Conservation (phyloP, 1,140 invertebrate species). For the fruit fly (Drosophila melanogaster) region DNA sequence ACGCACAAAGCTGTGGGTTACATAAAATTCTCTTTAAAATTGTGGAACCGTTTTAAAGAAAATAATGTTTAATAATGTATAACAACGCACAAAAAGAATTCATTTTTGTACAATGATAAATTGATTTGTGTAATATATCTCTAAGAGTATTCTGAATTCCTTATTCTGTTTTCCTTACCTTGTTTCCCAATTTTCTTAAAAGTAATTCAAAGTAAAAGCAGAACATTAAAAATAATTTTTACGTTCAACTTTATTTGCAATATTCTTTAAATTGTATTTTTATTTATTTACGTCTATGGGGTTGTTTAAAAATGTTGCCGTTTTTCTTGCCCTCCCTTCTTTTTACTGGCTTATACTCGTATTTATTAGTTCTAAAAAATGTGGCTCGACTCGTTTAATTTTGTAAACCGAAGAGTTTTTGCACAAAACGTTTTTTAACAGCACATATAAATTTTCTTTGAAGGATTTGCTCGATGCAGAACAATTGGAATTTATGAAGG, state of each 20-base stretch:
- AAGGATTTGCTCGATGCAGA: slow-evolving; percentile 62
- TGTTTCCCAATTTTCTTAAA: background rate
- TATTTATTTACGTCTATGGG: slow-evolving; percentile 15
- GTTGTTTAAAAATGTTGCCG: slow-evolving; percentile 20
- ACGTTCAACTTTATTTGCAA: slow-evolving; percentile 68
- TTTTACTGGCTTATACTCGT: slow-evolving; percentile 27
- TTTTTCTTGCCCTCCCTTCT: slow-evolving; percentile 2
- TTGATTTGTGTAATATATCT: background rate
- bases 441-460: slow-evolving; percentile 63
- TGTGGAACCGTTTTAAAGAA: no score
- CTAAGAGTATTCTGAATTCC: background rate
- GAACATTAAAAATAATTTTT: slow-evolving; percentile 74
- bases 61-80: no score
- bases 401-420: slow-evolving; percentile 41
- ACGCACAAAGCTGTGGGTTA: background rate
- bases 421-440: slow-evolving; percentile 69
- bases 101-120: no score
- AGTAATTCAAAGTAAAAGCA: slow-evolving; percentile 57
- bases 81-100: no score
- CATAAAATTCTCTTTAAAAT: no score
- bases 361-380: slow-evolving; percentile 51
- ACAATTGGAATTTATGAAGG: slow-evolving; percentile 58
- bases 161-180: background rate
- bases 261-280: slow-evolving; percentile 50
- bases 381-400: slow-evolving; percentile 68